Percentiles rank a stretch among this genome's conserved stretches.
Evolutionary conservation across 2,888 invertebrate species (phyloP).

Genomic region (Incurvaria masculella): DNA sequence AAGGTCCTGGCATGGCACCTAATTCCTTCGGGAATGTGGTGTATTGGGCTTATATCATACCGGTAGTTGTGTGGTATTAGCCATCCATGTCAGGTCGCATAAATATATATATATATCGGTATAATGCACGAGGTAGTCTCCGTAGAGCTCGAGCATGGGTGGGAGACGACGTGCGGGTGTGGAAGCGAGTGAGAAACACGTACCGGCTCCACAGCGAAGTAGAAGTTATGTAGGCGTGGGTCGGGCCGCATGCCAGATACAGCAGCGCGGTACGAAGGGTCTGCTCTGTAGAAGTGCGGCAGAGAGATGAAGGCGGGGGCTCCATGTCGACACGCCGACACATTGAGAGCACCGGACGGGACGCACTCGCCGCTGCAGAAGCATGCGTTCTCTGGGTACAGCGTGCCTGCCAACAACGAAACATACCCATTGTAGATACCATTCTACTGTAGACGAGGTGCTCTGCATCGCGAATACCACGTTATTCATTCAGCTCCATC

Average conservation of each 20-base stretch:
- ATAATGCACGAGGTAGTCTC: no score
- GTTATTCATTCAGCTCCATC: no score
- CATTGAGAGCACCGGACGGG: constrained; percentile 72
- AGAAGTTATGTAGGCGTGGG: constrained; percentile 68
- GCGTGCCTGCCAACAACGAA: constrained; percentile 40
- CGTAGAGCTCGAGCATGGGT: constrained; percentile 61
- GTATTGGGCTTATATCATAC: no score
- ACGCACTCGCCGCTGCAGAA: constrained; percentile 71
- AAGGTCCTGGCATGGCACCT: no score
- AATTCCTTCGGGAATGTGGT: no score
- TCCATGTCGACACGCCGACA: constrained; percentile 74
- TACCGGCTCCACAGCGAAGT: constrained; percentile 73
- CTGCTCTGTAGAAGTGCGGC: constrained; percentile 81
- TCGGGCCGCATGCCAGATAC: constrained; percentile 70
- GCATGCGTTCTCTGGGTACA: constrained; percentile 61
- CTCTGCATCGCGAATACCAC: no score
- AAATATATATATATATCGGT: no score
- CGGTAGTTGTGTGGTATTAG: no score
- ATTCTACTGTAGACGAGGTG: no score
- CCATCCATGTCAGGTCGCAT: no score
- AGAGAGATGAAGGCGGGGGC: constrained; percentile 81
- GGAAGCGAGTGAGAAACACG: constrained; percentile 62
- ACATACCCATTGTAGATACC: no score
- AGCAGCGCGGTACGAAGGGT: constrained; percentile 59
- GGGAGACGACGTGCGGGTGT: constrained; percentile 72